A percentile compares a stretch with the other conserved stretches of the same genome.
Evolutionary conservation across 1,140 invertebrate species (phyloP).

Genomic region (Chironomus striatipennis): DNA sequence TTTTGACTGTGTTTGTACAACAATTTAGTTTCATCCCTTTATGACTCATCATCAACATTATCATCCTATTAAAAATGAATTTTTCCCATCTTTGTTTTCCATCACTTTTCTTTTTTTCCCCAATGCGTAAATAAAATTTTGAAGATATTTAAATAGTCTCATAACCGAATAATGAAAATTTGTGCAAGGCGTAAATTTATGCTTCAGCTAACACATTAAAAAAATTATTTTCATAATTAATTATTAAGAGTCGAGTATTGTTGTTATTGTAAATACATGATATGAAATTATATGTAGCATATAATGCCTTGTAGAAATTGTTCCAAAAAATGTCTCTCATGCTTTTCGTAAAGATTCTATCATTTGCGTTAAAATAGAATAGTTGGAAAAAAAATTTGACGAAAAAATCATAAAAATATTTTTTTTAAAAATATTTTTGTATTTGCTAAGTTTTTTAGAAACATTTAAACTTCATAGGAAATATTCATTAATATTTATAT

Average conservation of each 20-base stretch:
- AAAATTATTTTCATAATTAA: constrained; percentile 15
- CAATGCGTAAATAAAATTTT: not conserved
- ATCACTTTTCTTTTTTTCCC: not conserved
- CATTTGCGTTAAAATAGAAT: not conserved
- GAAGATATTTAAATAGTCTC: not conserved
- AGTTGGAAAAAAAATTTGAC: too few relatives aligned
- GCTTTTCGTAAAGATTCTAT: not conserved
- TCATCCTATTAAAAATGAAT: not conserved
- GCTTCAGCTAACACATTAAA: constrained; percentile 4
- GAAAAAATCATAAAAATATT: too few relatives aligned
- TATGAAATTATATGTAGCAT: not conserved
- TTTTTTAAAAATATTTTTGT: too few relatives aligned
- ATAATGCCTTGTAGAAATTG: too few relatives aligned
- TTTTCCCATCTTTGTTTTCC: not conserved
- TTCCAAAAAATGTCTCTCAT: not conserved
- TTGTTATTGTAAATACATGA: not conserved
- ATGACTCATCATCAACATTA: not conserved
- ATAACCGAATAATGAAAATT: constrained; percentile 6
- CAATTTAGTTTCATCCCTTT: not conserved
- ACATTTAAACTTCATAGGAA: too few relatives aligned
- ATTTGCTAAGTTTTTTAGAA: too few relatives aligned
- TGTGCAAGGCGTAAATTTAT: constrained; percentile 8
- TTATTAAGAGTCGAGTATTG: not conserved
- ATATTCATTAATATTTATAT: too few relatives aligned
- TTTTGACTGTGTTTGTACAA: not conserved